Evolutionary conservation across 2,113 vertebrate species (phyloP), one percentile per base, ranked within the genome.

Genomic region (Bungarus multicinctus): DNA sequence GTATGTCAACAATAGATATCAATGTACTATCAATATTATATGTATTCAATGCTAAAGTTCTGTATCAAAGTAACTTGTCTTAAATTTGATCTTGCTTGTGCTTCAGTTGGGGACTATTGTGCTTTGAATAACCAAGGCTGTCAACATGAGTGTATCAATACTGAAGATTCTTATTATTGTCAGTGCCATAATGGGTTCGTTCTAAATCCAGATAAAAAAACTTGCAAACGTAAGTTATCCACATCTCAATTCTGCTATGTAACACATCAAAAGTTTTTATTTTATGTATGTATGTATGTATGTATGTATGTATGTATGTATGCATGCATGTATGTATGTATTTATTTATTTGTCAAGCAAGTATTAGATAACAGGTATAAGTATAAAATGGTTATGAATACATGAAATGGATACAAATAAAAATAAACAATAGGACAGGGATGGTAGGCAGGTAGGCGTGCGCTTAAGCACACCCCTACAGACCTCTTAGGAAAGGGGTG

Each of bases 61-160:
- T 89, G 14, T 34, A n/a, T 91, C 53, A 74, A n/a, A 16, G 45
- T 92, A 88, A 34, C 2, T 50, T 94, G 91, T 89, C 86, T 91
- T 94, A 95, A 50, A 0, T 89, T 94, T 89, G 27, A 95, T 88
- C 91, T 85, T 90, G 90, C 85, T 90, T 97, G 64, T 95, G 93
- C 96, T 97, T 90, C 96, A 99, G 99, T 97, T 97, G 98, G 98
- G 94, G 98, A 99, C 96, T 97, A 97, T 94, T 99, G 99, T 94
- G 98, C 98, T 94, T 95, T 98, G 90, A 98, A 98, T 95, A 97
- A 97, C 90, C 98, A 98, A 4, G 98, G 98, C 39, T 99, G 98
- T 93, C 98, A 99, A 93, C 98, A 99, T 0, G 96, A 98, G 94
- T 99, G 98, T 97, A 95, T 99, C 94, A 98, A 97, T 92, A 94